Evolutionary conservation across 2,797 vertebrate species (phyloP).

Genomic region (Alauda arvensis): DNA sequence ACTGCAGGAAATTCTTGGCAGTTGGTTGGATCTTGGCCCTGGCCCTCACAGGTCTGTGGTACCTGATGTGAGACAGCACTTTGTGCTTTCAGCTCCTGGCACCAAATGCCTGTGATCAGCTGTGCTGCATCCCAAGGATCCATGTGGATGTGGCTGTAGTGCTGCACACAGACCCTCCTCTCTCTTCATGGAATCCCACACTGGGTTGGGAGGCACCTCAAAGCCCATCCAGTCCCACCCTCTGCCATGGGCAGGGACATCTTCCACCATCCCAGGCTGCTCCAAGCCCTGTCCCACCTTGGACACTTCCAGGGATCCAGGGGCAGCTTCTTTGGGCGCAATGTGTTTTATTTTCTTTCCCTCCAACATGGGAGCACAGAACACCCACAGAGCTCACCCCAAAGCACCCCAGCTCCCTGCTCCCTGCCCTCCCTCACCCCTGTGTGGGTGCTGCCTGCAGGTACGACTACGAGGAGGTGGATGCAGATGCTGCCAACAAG

Average conservation of each 20-base stretch:
- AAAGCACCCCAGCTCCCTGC: not conserved
- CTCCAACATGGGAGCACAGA: not conserved
- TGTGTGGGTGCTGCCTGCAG: conserved; percentile 60
- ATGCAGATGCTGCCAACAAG: conserved; percentile 88
- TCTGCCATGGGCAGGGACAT: not conserved
- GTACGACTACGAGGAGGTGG: conserved; percentile 96
- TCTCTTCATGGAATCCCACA: not conserved
- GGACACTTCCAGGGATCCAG: no score
- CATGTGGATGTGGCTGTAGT: not conserved
- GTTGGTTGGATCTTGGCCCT: not conserved
- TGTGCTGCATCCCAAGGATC: not conserved
- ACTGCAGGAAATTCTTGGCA: not conserved
- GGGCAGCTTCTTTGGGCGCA: not conserved
- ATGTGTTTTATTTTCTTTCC: not conserved
- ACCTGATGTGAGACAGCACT: not conserved
- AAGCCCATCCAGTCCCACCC: not conserved
- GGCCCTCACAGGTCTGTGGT: not conserved
- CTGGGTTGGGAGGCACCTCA: not conserved
- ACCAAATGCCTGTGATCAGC: accelerated
- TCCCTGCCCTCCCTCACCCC: not conserved
- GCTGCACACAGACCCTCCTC: not conserved
- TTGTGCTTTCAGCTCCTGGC: not conserved
- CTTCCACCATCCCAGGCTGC: accelerated
- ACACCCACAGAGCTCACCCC: not conserved
- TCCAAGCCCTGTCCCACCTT: accelerated